A percentile compares a stretch with the other conserved stretches of the same genome.
phyloP scores from a whole-genome alignment of 2,797 vertebrate genomes.

The Melanogrammus aeglefinus region DNA sequence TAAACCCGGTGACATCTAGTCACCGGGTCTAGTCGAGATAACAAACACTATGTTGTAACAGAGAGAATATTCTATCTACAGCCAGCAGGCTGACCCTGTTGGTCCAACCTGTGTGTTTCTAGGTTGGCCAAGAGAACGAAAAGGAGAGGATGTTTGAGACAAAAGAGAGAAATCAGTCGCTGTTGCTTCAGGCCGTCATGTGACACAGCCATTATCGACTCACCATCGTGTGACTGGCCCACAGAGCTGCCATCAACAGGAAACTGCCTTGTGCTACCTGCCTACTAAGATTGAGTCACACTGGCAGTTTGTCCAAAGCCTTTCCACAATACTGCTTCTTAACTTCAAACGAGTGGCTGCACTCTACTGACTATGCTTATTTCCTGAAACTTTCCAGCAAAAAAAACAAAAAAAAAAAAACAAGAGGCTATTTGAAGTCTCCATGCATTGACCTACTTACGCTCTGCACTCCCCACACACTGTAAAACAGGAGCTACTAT shows the following conservation, averaged over 20 bases:
- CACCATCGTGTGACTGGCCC: constrained; percentile 45
- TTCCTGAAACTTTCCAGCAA: background rate
- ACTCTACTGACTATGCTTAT: background rate
- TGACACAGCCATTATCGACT: constrained; percentile 43
- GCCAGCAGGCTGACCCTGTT: background rate
- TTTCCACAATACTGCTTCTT: background rate
- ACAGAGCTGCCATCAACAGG: constrained; percentile 42
- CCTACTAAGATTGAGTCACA: constrained; percentile 23
- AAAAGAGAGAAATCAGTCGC: constrained; percentile 15
- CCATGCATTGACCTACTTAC: constrained; percentile 1
- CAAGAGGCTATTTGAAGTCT: constrained; percentile 22
- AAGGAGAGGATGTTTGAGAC: constrained; percentile 1
- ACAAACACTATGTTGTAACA: background rate
- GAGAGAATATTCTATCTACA: background rate
- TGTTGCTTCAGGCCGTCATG: constrained; percentile 38
- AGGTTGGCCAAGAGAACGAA: constrained; percentile 8
- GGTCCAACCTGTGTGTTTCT: background rate
- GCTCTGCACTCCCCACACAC: constrained; percentile 6
- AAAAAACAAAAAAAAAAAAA: background rate
- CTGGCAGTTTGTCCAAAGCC: background rate
- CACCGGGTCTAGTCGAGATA: background rate
- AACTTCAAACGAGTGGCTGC: background rate
- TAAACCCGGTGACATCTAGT: background rate
- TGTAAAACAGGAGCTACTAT: constrained; percentile 19
- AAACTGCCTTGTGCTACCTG: constrained; percentile 43